Conservation (phyloP, 2,113 vertebrate genomes). For the Coreoperca whiteheadi region DNA sequence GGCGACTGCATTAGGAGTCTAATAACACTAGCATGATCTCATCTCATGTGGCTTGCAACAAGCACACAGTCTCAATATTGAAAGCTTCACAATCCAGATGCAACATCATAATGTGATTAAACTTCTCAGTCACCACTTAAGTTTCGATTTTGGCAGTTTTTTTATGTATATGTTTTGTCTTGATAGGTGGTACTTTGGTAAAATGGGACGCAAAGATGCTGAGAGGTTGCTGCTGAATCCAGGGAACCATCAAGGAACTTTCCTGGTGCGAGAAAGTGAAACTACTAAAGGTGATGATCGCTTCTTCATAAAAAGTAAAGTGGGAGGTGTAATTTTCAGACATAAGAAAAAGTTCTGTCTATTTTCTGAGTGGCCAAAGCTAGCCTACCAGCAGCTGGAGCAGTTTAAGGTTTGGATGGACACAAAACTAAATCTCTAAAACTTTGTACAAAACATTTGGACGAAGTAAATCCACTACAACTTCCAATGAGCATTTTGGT, state of each 20-base stretch:
- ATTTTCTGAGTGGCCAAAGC: neutral
- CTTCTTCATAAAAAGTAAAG: neutral
- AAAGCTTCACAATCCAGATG: neutral
- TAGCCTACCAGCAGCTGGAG: neutral
- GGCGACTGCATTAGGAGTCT: neutral
- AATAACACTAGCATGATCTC: constrained; percentile 32
- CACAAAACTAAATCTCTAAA: neutral
- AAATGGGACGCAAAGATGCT: constrained; percentile 99
- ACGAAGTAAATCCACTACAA: neutral
- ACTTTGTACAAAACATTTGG: no score
- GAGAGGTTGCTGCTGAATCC: constrained; percentile 95
- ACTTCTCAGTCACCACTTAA: neutral
- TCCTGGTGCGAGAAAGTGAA: constrained; percentile 97
- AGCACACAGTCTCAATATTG: neutral
- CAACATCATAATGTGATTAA: constrained; percentile 4
- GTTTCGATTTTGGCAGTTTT: neutral
- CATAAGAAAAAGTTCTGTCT: neutral
- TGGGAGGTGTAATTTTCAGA: neutral
- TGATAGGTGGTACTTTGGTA: constrained; percentile 98
- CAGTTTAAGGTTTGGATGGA: neutral
- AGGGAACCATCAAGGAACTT: constrained; percentile 95
- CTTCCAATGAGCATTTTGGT: neutral
- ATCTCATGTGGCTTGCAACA: constrained; percentile 19
- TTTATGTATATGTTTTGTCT: constrained; percentile 37
- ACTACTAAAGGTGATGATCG: constrained; percentile 94